Evolutionary conservation across 2,113 vertebrate genomes (phyloP).

Genomic region (Galeopterus variegatus): DNA sequence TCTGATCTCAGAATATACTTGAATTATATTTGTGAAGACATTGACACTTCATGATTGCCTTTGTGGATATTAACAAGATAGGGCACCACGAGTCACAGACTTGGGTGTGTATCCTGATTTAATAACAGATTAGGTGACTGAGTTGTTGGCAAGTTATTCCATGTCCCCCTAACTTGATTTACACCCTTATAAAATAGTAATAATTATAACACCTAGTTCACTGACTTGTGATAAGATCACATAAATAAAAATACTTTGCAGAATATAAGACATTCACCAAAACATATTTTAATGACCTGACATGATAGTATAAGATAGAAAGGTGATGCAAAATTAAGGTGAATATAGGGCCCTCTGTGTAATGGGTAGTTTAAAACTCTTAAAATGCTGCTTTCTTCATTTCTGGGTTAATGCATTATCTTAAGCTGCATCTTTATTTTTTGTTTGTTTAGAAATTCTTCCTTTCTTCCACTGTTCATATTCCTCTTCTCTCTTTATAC

Average conservation of each 20-base stretch:
- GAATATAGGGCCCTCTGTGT: not conserved
- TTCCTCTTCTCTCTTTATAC: not conserved
- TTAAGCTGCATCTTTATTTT: not conserved
- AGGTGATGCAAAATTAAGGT: not conserved
- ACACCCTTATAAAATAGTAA: slow-evolving; percentile 45
- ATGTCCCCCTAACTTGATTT: not conserved
- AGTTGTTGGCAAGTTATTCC: not conserved
- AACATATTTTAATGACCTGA: slow-evolving; percentile 6
- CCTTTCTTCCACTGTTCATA: too few species aligned
- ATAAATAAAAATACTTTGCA: slow-evolving; percentile 27
- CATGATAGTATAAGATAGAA: not conserved
- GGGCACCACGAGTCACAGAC: not conserved
- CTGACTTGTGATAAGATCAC: not conserved
- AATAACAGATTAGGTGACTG: not conserved
- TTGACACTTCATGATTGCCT: not conserved
- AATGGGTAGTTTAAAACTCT: not conserved
- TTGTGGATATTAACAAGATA: not conserved
- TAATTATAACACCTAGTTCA: not conserved
- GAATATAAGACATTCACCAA: slow-evolving; percentile 34
- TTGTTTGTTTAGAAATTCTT: not conserved
- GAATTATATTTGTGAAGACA: not conserved
- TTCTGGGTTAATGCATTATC: not conserved
- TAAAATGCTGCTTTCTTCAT: not conserved
- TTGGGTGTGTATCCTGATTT: not conserved
- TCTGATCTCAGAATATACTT: not conserved